A percentile compares a stretch with the other conserved stretches of the same genome.
phyloP scores from a whole-genome alignment of 2,113 vertebrate genomes.

The Cyanoderma ruficeps region DNA sequence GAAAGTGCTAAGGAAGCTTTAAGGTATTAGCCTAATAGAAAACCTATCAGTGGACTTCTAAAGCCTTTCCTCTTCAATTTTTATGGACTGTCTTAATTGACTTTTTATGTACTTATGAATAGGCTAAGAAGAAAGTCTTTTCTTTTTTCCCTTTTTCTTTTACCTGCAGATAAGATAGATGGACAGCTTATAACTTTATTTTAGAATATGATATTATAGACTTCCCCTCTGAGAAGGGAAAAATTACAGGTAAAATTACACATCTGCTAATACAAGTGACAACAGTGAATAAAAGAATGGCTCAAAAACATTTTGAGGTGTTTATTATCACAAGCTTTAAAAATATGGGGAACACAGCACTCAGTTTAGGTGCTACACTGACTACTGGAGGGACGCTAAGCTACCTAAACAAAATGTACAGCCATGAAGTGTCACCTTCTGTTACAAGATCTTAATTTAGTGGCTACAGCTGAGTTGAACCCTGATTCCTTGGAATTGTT shows the following conservation, averaged over 20 bases:
- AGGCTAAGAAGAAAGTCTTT: neutral
- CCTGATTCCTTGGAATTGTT: neutral
- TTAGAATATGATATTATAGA: neutral
- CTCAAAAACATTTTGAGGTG: neutral
- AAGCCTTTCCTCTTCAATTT: conserved; percentile 46
- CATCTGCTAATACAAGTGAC: neutral
- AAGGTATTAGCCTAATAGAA: conserved; percentile 56
- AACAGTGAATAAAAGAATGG: neutral
- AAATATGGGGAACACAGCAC: neutral
- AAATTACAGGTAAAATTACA: neutral
- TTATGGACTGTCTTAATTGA: conserved; percentile 61
- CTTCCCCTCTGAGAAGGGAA: neutral
- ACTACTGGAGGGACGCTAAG: neutral
- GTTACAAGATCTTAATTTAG: neutral
- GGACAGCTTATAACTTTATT: conserved; percentile 1
- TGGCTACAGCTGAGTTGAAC: neutral
- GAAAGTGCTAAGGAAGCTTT: conserved; percentile 35
- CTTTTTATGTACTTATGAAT: conserved; percentile 49
- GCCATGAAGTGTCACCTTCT: neutral
- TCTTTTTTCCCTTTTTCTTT: neutral
- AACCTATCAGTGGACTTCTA: conserved; percentile 44
- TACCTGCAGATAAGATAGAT: neutral
- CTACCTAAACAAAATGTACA: neutral
- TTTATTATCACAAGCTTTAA: neutral
- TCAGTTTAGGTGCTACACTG: neutral